Percentiles rank a stretch among this genome's conserved stretches.
phyloP scores from a whole-genome alignment of 2,888 invertebrate species.

The Andrena camellia region DNA sequence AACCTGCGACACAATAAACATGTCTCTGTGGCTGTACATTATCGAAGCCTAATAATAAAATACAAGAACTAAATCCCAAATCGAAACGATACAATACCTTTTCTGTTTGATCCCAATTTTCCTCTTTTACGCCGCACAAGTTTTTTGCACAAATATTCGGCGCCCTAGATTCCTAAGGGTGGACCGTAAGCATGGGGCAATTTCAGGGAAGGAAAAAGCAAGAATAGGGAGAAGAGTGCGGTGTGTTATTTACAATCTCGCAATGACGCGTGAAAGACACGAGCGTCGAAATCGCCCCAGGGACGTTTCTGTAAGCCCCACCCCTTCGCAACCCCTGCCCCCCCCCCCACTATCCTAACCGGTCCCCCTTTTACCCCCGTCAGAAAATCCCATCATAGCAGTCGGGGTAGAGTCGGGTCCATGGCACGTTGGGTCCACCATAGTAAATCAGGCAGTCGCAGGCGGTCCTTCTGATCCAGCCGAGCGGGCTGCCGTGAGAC shows the following conservation, averaged over 20 bases:
- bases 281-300: conserved; percentile 53
- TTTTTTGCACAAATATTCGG: too few species aligned
- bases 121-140: too few species aligned
- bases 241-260: background rate
- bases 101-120: too few species aligned
- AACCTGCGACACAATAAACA: conserved; percentile 30
- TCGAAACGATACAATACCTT: too few species aligned
- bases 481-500: conserved; percentile 74
- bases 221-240: conserved; percentile 2
- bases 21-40: background rate
- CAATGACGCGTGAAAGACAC: conserved; percentile 47
- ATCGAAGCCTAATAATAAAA: too few species aligned
- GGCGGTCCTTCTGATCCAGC: conserved; percentile 84
- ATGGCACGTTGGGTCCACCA: conserved; percentile 77
- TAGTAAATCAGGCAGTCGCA: conserved; percentile 84
- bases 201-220: background rate
- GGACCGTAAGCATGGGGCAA: background rate
- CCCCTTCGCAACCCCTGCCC: conserved; percentile 77
- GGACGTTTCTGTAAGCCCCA: conserved; percentile 78
- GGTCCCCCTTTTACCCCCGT: conserved; percentile 77
- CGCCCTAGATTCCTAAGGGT: background rate
- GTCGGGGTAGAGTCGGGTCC: conserved; percentile 70
- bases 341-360: conserved; percentile 74
- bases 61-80: too few species aligned
- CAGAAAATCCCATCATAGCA: conserved; percentile 77